phyloP scores from a whole-genome alignment of 2,888 invertebrate species.

The Trissoscelio sp. region DNA sequence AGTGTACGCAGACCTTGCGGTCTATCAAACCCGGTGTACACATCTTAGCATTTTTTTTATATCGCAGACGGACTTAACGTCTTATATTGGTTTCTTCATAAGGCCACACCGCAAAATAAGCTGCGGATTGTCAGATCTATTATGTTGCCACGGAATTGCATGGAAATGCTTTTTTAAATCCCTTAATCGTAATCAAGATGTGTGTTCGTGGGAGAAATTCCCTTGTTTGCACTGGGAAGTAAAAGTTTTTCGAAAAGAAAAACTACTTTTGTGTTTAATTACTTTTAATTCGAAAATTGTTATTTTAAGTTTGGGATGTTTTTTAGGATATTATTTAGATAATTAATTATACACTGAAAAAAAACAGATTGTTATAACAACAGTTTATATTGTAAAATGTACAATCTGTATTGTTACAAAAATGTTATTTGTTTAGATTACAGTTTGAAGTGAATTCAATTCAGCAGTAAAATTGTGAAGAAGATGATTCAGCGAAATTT shows the following conservation, averaged over 20 bases:
- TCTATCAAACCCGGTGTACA: slow-evolving; percentile 33
- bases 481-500: slow-evolving; percentile 28
- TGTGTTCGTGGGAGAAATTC: slow-evolving; percentile 13
- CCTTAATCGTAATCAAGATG: slow-evolving; percentile 29
- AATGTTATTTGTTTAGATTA: not conserved
- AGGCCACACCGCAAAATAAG: slow-evolving; percentile 36
- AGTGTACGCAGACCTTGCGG: slow-evolving; percentile 41
- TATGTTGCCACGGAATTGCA: slow-evolving; percentile 44
- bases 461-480: not conserved
- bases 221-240: not conserved
- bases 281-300: too few species aligned
- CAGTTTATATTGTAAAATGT: too few species aligned
- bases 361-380: too few species aligned
- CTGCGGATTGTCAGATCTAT: slow-evolving; percentile 44
- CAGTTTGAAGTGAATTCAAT: not conserved
- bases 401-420: too few species aligned
- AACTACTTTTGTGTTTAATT: too few species aligned
- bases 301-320: too few species aligned
- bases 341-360: too few species aligned
- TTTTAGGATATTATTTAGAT: too few species aligned
- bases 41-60: slow-evolving; percentile 36
- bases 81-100: slow-evolving; percentile 49
- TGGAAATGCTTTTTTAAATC: slow-evolving; percentile 21
- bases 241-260: not conserved
- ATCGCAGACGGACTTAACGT: slow-evolving; percentile 20